Percentiles rank a stretch among this genome's conserved stretches.
These are phyloP conservation scores for Coranthus polyacanthus DNA, from an alignment of 2,797 vertebrate genomes.

Conservation along the genomic window DNA sequence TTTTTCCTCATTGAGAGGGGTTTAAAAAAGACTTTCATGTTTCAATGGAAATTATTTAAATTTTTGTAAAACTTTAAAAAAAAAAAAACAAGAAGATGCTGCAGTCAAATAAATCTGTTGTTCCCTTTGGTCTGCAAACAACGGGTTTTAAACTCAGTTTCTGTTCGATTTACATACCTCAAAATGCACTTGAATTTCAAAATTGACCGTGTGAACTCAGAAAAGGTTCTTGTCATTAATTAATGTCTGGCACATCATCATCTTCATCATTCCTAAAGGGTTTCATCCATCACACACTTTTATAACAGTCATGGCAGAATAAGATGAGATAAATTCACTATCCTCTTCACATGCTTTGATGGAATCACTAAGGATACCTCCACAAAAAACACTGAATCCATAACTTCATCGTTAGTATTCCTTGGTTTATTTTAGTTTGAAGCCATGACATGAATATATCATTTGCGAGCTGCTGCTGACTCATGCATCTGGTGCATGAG, in stretches of 20 bases:
- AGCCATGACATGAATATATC: not conserved
- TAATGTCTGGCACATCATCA: not conserved
- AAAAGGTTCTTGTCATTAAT: not conserved
- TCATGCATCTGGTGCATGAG: constrained; percentile 37
- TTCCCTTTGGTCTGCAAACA: no score
- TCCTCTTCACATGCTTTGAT: constrained; percentile 13
- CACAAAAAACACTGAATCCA: constrained; percentile 4
- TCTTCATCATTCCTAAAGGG: constrained; percentile 10
- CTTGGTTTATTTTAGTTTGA: constrained; percentile 3
- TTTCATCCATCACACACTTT: constrained; percentile 9
- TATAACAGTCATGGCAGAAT: constrained; percentile 16
- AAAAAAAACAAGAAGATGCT: no score
- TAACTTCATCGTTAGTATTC: constrained; percentile 2
- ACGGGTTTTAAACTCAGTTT: no score
- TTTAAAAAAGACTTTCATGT: no score
- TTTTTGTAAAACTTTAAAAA: no score
- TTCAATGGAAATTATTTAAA: no score
- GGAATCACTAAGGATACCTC: not conserved
- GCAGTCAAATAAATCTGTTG: no score
- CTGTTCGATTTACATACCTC: not conserved
- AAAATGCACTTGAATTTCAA: not conserved
- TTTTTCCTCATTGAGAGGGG: no score
- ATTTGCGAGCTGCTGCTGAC: constrained; percentile 47
- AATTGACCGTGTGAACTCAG: not conserved
- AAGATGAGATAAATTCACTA: constrained; percentile 28